phyloP scores from a whole-genome alignment of 2,888 invertebrate species.

The Hermaeophaga mercurialis region DNA sequence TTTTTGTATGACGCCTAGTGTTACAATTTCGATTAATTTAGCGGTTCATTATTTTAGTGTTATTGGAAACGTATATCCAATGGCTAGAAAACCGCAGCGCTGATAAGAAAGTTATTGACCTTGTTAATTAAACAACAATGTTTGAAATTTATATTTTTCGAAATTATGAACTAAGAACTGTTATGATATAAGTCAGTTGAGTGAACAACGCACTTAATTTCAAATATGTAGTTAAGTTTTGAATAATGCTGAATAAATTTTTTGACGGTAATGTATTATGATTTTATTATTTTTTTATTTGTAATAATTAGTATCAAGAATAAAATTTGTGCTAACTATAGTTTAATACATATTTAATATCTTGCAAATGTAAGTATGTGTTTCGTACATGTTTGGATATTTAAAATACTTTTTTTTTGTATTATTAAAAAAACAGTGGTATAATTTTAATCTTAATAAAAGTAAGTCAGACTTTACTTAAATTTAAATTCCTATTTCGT shows the following conservation, averaged over 20 bases:
- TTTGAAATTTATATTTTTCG: slow-evolving; percentile 31
- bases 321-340: too few relatives aligned
- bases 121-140: slow-evolving; percentile 28
- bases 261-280: slow-evolving; percentile 19
- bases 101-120: slow-evolving; percentile 35
- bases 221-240: slow-evolving; percentile 17
- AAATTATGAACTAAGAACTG: slow-evolving; percentile 24
- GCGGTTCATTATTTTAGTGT: too few relatives aligned
- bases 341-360: too few relatives aligned
- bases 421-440: too few relatives aligned
- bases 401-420: too few relatives aligned
- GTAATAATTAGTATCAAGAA: too few relatives aligned
- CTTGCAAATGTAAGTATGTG: too few relatives aligned
- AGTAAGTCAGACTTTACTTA: neutral
- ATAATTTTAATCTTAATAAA: too few relatives aligned
- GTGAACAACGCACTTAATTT: slow-evolving; percentile 25
- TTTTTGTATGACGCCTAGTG: too few relatives aligned
- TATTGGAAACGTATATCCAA: neutral
- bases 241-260: slow-evolving; percentile 16
- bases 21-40: too few relatives aligned
- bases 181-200: slow-evolving; percentile 21
- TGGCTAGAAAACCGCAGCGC: slow-evolving; percentile 22
- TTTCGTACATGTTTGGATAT: too few relatives aligned
- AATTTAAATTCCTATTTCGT: neutral
- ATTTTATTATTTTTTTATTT: too few relatives aligned